A percentile compares a stretch with the other conserved stretches of the same genome.
phyloP scores from a whole-genome alignment of 2,797 vertebrate genomes.

The Oreochromis grahami region DNA sequence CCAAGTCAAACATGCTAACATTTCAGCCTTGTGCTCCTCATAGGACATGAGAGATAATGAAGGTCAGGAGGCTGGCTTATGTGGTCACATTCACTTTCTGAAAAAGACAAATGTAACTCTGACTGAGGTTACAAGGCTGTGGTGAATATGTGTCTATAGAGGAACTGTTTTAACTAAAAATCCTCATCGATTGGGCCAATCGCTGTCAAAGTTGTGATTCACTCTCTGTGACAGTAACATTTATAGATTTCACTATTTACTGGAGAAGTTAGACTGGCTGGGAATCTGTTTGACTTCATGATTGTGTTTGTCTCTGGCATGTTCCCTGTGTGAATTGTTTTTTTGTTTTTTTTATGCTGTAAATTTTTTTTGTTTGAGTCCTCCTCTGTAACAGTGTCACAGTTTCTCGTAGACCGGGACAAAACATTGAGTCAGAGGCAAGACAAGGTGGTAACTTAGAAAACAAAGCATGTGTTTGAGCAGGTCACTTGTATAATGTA shows the following conservation, averaged over 20 bases:
- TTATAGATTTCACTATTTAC: background rate
- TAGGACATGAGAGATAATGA: background rate
- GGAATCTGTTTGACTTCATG: background rate
- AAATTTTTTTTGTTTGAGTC: background rate
- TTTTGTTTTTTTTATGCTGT: background rate
- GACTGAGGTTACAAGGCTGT: too few species aligned
- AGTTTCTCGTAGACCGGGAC: background rate
- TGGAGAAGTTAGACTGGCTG: background rate
- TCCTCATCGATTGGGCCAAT: too few species aligned
- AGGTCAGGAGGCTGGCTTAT: background rate
- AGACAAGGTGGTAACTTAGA: background rate
- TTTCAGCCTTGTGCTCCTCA: background rate
- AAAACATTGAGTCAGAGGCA: rapidly evolving
- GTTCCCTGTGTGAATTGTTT: background rate
- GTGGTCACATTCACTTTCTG: too few species aligned
- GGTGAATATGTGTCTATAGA: too few species aligned
- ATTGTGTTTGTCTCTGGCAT: background rate
- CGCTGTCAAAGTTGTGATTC: too few species aligned
- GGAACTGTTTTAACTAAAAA: too few species aligned
- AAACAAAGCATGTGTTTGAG: background rate
- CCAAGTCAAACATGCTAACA: background rate
- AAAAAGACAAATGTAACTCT: too few species aligned
- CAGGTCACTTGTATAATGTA: background rate
- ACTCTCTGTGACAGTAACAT: background rate
- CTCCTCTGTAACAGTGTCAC: rapidly evolving